Percentiles rank a stretch among this genome's conserved stretches.
phyloP scores from a whole-genome alignment of 2,888 invertebrate species.

The Temnothorax rugatulus region DNA sequence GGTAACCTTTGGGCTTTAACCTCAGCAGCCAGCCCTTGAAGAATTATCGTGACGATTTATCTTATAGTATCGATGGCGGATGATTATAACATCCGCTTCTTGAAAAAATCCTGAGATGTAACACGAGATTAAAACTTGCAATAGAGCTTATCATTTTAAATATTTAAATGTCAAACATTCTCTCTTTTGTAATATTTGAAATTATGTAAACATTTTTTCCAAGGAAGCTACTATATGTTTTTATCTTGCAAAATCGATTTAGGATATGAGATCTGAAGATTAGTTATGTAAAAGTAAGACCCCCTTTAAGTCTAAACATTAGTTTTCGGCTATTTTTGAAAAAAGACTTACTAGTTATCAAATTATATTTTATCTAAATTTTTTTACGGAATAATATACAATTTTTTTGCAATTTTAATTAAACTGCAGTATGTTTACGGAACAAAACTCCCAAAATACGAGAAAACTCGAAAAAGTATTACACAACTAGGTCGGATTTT shows the following conservation, averaged over 20 bases:
- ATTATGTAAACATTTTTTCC: background rate
- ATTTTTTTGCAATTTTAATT: background rate
- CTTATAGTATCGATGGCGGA: constrained; percentile 42
- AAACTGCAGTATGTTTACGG: background rate
- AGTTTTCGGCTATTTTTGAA: background rate
- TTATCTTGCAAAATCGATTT: background rate
- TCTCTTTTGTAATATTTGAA: background rate
- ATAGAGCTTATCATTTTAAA: background rate
- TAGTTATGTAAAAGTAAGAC: background rate
- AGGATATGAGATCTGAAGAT: background rate
- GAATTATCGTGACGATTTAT: constrained; percentile 62
- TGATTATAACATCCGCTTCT: constrained; percentile 8
- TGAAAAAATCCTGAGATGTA: background rate
- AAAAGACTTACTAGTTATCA: background rate
- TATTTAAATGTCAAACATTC: background rate
- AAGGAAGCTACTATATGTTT: background rate
- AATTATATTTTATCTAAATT: background rate
- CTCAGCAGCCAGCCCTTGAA: constrained; percentile 65
- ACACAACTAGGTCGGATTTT: background rate
- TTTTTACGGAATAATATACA: background rate
- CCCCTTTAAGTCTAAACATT: background rate
- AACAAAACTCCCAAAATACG: background rate
- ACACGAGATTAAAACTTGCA: background rate
- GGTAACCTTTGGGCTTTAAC: constrained; percentile 68
- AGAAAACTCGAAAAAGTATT: background rate